phyloP scores from a whole-genome alignment of 2,113 vertebrate species.

The Brachypteracias leptosomus region DNA sequence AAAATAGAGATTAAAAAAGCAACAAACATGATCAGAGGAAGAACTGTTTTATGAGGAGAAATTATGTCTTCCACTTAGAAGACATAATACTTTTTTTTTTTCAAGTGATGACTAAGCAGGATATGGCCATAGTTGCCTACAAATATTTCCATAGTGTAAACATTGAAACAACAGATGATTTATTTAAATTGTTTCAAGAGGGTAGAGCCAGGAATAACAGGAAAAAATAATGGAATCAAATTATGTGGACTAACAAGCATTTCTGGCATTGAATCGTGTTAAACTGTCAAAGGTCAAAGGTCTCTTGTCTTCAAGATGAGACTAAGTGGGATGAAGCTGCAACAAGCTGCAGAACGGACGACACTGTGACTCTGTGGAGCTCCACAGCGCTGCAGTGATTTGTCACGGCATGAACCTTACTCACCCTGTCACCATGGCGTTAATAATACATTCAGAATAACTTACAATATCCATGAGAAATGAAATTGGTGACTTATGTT shows the following conservation, averaged over 20 bases:
- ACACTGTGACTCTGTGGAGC: background rate
- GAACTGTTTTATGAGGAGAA: background rate
- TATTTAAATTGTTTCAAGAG: background rate
- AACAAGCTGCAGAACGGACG: background rate
- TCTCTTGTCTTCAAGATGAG: background rate
- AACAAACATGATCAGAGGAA: background rate
- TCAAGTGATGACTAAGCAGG: conserved; percentile 7
- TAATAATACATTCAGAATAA: conserved; percentile 10
- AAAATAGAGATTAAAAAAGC: background rate
- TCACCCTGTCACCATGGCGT: conserved; percentile 2
- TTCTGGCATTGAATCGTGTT: background rate
- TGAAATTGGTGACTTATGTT: background rate
- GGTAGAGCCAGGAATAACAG: background rate
- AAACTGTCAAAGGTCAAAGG: background rate
- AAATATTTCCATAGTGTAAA: background rate
- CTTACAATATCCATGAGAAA: background rate
- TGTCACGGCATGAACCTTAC: background rate
- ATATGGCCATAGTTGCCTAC: background rate
- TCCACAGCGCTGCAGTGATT: background rate
- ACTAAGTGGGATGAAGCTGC: background rate
- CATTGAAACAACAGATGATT: background rate
- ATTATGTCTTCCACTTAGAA: background rate
- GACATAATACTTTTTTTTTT: background rate
- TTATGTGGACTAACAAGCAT: background rate
- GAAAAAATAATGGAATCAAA: background rate